Conservation (phyloP, 2,113 vertebrate species). For the Ginglymostoma cirratum region DNA sequence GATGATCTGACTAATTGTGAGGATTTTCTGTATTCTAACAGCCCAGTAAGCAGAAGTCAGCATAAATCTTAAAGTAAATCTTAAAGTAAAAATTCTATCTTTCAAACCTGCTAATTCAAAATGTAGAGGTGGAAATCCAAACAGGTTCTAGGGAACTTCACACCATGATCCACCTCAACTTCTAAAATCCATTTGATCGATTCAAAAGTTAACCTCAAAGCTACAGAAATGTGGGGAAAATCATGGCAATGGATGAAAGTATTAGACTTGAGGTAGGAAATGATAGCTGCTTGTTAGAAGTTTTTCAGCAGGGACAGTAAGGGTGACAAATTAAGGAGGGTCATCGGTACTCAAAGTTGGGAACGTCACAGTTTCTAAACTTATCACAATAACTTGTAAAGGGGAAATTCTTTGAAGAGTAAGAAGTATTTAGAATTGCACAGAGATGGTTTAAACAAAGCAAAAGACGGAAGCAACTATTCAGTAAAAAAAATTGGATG, state of each 20-base stretch:
- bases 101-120: neutral
- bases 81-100: neutral
- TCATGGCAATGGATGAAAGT: neutral
- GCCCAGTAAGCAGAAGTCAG: neutral
- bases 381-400: neutral
- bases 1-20: neutral
- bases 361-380: neutral
- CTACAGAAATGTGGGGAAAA: neutral
- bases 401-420: neutral
- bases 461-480: neutral
- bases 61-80: accelerated
- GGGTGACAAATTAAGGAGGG: neutral
- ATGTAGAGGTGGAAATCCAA: neutral
- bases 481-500: neutral
- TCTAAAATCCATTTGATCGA: neutral
- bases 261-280: neutral
- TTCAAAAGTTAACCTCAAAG: neutral
- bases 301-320: neutral
- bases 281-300: neutral
- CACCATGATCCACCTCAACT: neutral
- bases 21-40: neutral
- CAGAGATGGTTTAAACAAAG: neutral
- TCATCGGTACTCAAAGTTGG: neutral
- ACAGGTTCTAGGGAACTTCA: neutral
- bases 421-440: neutral